Conservation (phyloP, 2,113 vertebrate genomes). For the Pedetes capensis region DNA sequence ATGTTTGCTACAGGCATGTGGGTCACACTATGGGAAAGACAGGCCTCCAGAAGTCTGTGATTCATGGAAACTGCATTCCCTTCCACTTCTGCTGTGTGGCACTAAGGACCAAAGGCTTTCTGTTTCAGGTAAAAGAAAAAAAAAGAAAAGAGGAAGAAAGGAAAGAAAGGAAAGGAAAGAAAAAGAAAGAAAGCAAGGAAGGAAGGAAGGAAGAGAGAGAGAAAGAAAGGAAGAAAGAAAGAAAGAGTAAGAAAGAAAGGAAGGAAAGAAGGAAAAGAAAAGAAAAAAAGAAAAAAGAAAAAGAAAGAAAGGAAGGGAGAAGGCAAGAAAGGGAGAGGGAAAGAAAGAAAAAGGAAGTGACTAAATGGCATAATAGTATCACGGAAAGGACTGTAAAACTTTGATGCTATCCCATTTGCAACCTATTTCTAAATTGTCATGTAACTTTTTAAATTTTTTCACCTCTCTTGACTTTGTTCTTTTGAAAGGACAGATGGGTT, state of each 20-base stretch:
- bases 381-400: background rate
- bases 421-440: background rate
- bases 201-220: fast-evolving
- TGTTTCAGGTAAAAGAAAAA: background rate
- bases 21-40: background rate
- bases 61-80: no score
- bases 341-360: no score
- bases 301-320: fast-evolving
- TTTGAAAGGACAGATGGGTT: background rate
- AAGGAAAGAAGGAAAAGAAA: background rate
- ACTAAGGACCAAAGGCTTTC: background rate
- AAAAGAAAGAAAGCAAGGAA: fast-evolving
- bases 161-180: background rate
- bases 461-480: background rate
- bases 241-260: no score
- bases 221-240: background rate
- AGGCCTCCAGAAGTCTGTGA: background rate
- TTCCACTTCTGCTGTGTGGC: background rate
- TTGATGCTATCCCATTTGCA: background rate
- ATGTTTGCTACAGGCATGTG: background rate
- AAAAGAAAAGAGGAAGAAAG: background rate
- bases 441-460: background rate
- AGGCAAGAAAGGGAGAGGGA: fast-evolving
- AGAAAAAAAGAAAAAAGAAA: background rate
- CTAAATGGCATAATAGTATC: no score